Conservation (phyloP, 2,888 invertebrate genomes). For the Zygogramma bicolorata region DNA sequence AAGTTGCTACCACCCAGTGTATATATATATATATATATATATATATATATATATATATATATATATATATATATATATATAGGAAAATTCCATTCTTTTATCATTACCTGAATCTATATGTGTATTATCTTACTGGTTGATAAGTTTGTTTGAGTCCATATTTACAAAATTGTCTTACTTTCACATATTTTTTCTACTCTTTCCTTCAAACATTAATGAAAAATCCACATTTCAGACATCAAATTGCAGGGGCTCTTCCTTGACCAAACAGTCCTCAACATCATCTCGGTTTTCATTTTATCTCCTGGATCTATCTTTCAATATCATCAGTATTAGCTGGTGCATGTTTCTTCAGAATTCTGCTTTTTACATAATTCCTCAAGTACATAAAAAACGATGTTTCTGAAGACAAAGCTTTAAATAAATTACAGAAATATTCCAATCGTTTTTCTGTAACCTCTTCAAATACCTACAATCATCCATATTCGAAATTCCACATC, state of each 20-base stretch:
- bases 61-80: no score
- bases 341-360: background rate
- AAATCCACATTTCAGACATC: background rate
- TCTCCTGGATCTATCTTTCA: background rate
- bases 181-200: background rate
- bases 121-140: no score
- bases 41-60: no score
- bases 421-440: background rate
- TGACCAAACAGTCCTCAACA: background rate
- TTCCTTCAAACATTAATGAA: background rate
- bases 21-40: no score
- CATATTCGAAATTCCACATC: background rate
- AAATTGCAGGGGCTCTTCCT: background rate
- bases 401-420: constrained; percentile 10
- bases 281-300: background rate
- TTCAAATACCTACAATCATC: background rate
- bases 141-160: background rate
- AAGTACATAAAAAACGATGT: background rate
- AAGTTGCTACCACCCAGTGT: no score
- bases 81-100: no score
- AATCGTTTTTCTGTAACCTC: background rate
- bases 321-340: background rate
- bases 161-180: background rate
- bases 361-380: background rate
- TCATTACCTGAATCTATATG: no score